A percentile compares a stretch with the other conserved stretches of the same genome.
These are phyloP conservation scores for Enteromius unitaeniatus DNA, from an alignment of 2,797 vertebrate species.

Conservation along the genomic window DNA sequence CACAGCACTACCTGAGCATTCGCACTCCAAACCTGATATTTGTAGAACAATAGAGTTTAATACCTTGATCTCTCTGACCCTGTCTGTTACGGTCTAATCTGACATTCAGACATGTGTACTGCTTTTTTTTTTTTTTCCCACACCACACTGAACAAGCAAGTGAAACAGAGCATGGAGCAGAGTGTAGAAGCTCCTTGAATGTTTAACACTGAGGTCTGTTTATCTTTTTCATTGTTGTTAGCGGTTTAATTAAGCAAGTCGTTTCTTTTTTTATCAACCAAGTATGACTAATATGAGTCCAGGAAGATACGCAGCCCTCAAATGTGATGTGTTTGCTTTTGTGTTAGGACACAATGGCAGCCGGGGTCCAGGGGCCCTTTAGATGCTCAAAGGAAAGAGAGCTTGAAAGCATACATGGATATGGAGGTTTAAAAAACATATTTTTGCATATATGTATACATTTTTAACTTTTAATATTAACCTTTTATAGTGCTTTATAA, in stretches of 20 bases:
- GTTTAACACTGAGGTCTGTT: constrained; percentile 48
- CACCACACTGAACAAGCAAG: constrained; percentile 35
- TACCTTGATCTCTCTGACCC: constrained; percentile 30
- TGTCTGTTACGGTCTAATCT: constrained; percentile 38
- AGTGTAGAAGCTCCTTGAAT: constrained; percentile 14
- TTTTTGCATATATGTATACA: background rate
- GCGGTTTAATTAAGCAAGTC: constrained; percentile 66
- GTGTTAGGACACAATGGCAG: constrained; percentile 75
- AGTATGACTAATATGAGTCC: constrained; percentile 78
- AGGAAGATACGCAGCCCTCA: constrained; percentile 71
- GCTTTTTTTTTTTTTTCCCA: constrained; percentile 9
- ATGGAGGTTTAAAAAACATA: background rate
- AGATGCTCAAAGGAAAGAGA: constrained; percentile 64
- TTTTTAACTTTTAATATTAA: constrained; percentile 6
- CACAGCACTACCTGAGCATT: constrained; percentile 44
- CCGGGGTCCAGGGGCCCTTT: constrained; percentile 69
- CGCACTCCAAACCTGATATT: constrained; percentile 48
- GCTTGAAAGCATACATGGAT: background rate
- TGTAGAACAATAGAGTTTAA: constrained; percentile 36
- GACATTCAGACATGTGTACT: constrained; percentile 31
- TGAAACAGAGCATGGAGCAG: constrained; percentile 62
- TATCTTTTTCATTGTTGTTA: constrained; percentile 65
- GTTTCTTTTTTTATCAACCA: constrained; percentile 64
- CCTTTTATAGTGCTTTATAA: background rate
- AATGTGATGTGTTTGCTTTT: constrained; percentile 77